Conservation (phyloP, 2,888 invertebrate species). For the Synanthedon tipuliformis region DNA sequence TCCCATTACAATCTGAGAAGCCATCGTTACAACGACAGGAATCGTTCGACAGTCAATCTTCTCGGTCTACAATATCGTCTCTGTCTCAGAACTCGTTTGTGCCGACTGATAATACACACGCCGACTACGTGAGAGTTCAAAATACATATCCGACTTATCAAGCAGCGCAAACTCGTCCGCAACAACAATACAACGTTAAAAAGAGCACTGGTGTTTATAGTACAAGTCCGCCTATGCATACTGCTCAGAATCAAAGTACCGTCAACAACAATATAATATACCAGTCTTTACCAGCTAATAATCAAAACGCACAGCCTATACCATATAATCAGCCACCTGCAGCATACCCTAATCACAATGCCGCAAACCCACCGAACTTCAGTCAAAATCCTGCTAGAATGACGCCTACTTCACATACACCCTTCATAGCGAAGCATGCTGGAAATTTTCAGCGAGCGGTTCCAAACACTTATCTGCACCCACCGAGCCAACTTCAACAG, state of each 20-base stretch:
- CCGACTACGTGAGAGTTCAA: constrained; percentile 50
- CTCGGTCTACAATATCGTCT: constrained; percentile 62
- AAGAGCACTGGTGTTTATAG: constrained; percentile 44
- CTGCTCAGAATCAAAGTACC: constrained; percentile 23
- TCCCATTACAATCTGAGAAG: constrained; percentile 60
- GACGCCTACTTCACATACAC: constrained; percentile 44
- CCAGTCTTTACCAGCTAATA: constrained; percentile 40
- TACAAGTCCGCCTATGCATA: constrained; percentile 34
- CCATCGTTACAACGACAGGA: constrained; percentile 59
- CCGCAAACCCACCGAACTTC: constrained; percentile 51
- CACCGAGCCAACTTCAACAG: constrained; percentile 44
- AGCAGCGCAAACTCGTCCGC: constrained; percentile 39
- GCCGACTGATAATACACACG: constrained; percentile 37
- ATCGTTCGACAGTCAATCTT: constrained; percentile 65
- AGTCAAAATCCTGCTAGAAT: constrained; percentile 53
- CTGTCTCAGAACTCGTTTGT: constrained; percentile 52
- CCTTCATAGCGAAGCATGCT: constrained; percentile 38
- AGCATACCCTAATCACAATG: constrained; percentile 40
- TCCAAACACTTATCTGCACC: constrained; percentile 48
- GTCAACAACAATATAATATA: constrained; percentile 38
- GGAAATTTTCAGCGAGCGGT: constrained; percentile 37
- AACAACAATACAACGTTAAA: constrained; percentile 44
- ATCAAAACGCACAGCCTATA: constrained; percentile 43
- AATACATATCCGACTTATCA: constrained; percentile 50
- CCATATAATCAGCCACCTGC: constrained; percentile 52